Percentiles rank a stretch among this genome's conserved stretches.
These are phyloP conservation scores for Euphydryas editha DNA, from an alignment of 2,888 invertebrate genomes.

Conservation along the genomic window DNA sequence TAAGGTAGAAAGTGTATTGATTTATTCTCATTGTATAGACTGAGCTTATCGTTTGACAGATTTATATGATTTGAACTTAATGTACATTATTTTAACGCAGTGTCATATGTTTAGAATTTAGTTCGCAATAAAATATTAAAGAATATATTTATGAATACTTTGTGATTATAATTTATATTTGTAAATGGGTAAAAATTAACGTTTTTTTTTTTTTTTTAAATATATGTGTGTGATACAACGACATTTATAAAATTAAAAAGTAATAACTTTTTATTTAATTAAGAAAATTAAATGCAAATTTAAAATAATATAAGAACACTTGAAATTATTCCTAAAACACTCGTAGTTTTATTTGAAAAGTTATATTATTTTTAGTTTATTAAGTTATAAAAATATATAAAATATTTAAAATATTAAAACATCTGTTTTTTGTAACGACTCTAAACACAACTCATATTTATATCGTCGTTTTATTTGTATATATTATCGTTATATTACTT, in stretches of 20 bases:
- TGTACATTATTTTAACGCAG: conserved; percentile 6
- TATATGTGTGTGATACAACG: conserved; percentile 6
- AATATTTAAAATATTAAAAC: not conserved
- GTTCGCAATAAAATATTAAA: conserved; percentile 8
- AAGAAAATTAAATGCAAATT: not conserved
- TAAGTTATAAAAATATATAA: not conserved
- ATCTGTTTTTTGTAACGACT: not conserved
- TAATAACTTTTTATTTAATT: not conserved
- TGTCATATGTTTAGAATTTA: conserved; percentile 11
- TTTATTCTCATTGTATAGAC: conserved; percentile 14
- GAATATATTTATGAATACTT: conserved; percentile 2
- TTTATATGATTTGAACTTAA: conserved; percentile 12
- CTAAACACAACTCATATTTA: not conserved
- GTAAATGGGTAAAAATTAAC: not conserved
- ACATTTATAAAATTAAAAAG: not conserved
- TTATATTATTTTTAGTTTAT: not conserved
- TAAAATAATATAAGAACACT: not conserved
- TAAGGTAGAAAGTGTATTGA: not conserved
- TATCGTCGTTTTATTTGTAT: conserved; percentile 4
- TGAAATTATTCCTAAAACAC: not conserved
- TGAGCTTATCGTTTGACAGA: conserved; percentile 7
- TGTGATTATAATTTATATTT: conserved; percentile 3
- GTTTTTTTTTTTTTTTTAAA: not conserved
- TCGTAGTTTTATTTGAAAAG: not conserved
- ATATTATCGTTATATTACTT: not conserved